Evolutionary conservation across 2,113 vertebrate species (phyloP).

Genomic region (Lathamus discolor): DNA sequence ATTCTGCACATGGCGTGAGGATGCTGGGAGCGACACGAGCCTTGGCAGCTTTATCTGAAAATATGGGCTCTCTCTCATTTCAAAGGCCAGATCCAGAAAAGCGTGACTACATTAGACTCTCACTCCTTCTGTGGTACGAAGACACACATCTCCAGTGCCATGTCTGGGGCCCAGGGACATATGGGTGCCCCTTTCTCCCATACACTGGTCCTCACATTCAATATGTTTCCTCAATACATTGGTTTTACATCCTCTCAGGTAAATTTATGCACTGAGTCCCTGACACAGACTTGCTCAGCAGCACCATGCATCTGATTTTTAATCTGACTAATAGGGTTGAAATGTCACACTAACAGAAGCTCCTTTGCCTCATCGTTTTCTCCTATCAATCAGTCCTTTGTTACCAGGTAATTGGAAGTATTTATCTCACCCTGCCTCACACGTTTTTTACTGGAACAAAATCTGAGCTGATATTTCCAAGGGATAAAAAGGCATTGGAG

Average conservation of each 20-base stretch:
- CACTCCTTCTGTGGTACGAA: not conserved
- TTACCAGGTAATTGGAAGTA: not conserved
- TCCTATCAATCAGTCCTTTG: not conserved
- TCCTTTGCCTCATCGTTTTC: not conserved
- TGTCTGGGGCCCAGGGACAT: fast-evolving
- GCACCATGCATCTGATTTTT: not conserved
- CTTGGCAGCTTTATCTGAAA: not conserved
- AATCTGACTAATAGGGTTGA: not conserved
- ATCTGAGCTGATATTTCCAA: not conserved
- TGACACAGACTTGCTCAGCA: not conserved
- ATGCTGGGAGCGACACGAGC: fast-evolving
- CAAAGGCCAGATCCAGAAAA: no score
- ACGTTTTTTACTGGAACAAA: fast-evolving
- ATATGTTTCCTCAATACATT: fast-evolving
- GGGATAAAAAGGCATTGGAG: not conserved
- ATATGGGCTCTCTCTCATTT: not conserved
- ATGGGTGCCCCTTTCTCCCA: fast-evolving
- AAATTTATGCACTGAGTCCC: not conserved
- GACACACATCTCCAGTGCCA: not conserved
- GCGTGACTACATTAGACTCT: fast-evolving
- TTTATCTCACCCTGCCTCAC: not conserved
- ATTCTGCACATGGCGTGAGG: fast-evolving
- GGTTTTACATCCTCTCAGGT: not conserved
- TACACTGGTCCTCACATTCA: fast-evolving
- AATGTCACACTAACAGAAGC: not conserved